These are phyloP conservation scores for Nematolebias whitei DNA, from an alignment of 2,113 vertebrate species.

Conservation along the genomic window DNA sequence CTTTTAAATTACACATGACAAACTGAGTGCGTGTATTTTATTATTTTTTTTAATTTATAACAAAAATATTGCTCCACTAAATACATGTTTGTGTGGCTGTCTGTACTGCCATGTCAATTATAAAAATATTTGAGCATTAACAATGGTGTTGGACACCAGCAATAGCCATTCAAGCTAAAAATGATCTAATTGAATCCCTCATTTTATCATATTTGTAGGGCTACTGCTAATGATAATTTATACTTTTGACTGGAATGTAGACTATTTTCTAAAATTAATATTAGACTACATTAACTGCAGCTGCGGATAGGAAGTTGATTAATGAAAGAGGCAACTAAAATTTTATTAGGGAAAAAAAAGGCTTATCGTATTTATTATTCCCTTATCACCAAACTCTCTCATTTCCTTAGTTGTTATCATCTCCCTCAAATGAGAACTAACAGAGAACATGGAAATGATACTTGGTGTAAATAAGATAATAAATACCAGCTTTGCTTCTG, in stretches of 20 bases:
- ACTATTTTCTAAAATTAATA: background rate
- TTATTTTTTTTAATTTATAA: too few relatives aligned
- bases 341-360: background rate
- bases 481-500: constrained; percentile 97
- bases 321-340: constrained; percentile 10
- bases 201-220: background rate
- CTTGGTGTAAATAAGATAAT: constrained; percentile 42
- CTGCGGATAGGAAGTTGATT: too few relatives aligned
- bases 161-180: background rate
- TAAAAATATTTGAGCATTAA: too few relatives aligned
- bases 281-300: background rate
- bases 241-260: background rate
- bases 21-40: too few relatives aligned
- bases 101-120: too few relatives aligned
- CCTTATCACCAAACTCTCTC: constrained; percentile 12
- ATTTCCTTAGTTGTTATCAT: constrained; percentile 32
- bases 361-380: constrained; percentile 1
- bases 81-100: too few relatives aligned
- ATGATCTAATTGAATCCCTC: background rate
- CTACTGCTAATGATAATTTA: background rate
- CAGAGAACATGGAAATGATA: constrained; percentile 32
- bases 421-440: constrained; percentile 33
- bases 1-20: too few relatives aligned
- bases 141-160: background rate
- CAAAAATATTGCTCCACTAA: too few relatives aligned